Evolutionary conservation across 2,888 invertebrate species (phyloP), one percentile per base, ranked within the genome.

Genomic region (Acleris laterana): DNA sequence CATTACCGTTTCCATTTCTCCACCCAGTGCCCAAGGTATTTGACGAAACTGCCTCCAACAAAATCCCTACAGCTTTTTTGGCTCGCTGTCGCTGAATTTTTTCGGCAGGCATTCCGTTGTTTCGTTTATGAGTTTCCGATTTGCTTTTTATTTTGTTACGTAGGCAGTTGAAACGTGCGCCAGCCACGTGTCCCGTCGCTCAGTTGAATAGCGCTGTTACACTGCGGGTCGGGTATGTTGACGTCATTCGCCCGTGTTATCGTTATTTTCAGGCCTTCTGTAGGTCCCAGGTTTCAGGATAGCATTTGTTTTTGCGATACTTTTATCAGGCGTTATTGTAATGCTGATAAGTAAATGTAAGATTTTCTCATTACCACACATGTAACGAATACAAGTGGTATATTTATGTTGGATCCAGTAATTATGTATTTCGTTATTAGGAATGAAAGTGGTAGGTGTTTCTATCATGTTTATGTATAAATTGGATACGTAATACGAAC

Each of bases 41-140:
- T 49, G 53, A 28, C n/a, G 52, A 20, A 57, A 46, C 48, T 44
- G 19, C 59, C 16, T 38, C 19, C 42, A 59, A 28, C 58, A 53
- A 53, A 53, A 59, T 25, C 42, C 32, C 59, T 22, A 28, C 44
- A 57, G 42, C 44, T 42, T 42, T 64, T 53, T 55, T 25, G 38
- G 25, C 25, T 57, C 44, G 16, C 44, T 44, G 56, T 57, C 49
- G 59, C 38, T 66, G 66, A 66, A 66, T 62, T 62, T 46, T 57
- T 62, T 51, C 22, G 32, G 50, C 19, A 51, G 38, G 61, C 50
- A 49, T 66, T 66, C 25, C 56, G 61, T 22, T 55, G 59, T 60
- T 55, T 56, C 61, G 51, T 66, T 66, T 62, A 66, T 62, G 65
- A 61, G 55, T 66, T 66, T 66, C 66, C 66, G 61, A 66, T 66